Base-by-base conservation (phyloP, 2,797 vertebrate species). In the Gobio occitaniae region DNA sequence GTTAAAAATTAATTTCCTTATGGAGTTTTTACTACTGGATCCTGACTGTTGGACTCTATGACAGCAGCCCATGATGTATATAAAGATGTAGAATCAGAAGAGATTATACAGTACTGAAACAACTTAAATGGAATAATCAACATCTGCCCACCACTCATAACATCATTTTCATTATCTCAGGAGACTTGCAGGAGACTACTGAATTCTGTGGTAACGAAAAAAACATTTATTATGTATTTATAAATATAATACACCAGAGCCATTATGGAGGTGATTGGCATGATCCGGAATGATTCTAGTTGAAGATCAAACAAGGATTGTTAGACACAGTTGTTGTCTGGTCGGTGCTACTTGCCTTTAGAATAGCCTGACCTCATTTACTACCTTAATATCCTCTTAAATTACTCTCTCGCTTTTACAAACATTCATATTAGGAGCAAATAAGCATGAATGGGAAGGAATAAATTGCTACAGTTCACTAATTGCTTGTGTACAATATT, bases 361-460 rank as follows among this genome's bases (percentile, higher is more conserved):
- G 50, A 71, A 38, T 59, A 50, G 29, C 50, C 70, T 38, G 71
- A 70, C 21, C 13, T 36, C 19, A 70, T 78, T 59, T 84, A 32
- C 77, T 15, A 77, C 17, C 48, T 47, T 70, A 2, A 84, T 84
- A 70, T 84, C 83, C 65, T 78, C 65, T 59, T 4, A 36, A 84
- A 84, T 50, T 6, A 78, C 74, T 47, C 38, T 76, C n/a, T 63
- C 6, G 15, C 0, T 36, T 79, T 54, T 61, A 29, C 29, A 84
- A 84, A 72, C 83, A 52, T 52, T 80, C 72, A 80, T 65, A 78
- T 78, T 71, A 48, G 19, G 41, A 29, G 19, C 3, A 70, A 85
- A 85, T 52, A 52, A 50, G 15, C 56, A 79, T 78, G 12, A 77
- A 41, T 69, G 44, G 5, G 47, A 50, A 65, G 21, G 7, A 32